Evolutionary conservation across 2,797 vertebrate species (phyloP), one percentile per base, ranked within the genome.

Genomic region (Rhinatrema bivittatum): DNA sequence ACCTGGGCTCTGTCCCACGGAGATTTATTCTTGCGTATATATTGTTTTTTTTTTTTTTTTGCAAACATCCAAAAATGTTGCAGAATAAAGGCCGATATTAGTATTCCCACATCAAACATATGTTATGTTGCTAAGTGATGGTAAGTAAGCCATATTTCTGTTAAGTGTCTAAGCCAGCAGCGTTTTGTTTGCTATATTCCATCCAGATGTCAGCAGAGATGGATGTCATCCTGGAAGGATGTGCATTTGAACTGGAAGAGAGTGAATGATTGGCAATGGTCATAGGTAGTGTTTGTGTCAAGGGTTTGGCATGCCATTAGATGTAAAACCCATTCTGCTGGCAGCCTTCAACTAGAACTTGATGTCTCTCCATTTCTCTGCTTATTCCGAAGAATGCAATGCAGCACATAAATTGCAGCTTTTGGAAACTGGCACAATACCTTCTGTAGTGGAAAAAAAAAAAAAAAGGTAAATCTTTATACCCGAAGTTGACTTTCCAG

Each of bases 41-140:
- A n/a, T n/a, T n/a, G n/a, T n/a, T n/a, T n/a, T n/a, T n/a, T n/a
- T n/a, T n/a, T n/a, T n/a, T n/a, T n/a, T n/a, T n/a, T n/a, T n/a
- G n/a, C n/a, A n/a, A n/a, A n/a, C n/a, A n/a, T n/a, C n/a, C n/a
- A n/a, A n/a, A n/a, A n/a, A n/a, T n/a, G n/a, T n/a, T n/a, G n/a
- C n/a, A n/a, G n/a, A n/a, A n/a, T n/a, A n/a, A n/a, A n/a, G n/a
- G n/a, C n/a, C n/a, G n/a, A n/a, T n/a, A n/a, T n/a, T n/a, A n/a
- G n/a, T n/a, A n/a, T n/a, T n/a, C n/a, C n/a, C n/a, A n/a, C n/a
- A n/a, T n/a, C n/a, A n/a, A n/a, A n/a, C 43, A 41, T 1, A 53
- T 47, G 0, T 61, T 70, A 46, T 24, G 58, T 68, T 67, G 51
- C 63, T 62, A 65, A 72, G 57, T 70, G 66, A 60, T 55, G 60